Conservation (phyloP, 2,113 vertebrate genomes). For the Silurus meridionalis region DNA sequence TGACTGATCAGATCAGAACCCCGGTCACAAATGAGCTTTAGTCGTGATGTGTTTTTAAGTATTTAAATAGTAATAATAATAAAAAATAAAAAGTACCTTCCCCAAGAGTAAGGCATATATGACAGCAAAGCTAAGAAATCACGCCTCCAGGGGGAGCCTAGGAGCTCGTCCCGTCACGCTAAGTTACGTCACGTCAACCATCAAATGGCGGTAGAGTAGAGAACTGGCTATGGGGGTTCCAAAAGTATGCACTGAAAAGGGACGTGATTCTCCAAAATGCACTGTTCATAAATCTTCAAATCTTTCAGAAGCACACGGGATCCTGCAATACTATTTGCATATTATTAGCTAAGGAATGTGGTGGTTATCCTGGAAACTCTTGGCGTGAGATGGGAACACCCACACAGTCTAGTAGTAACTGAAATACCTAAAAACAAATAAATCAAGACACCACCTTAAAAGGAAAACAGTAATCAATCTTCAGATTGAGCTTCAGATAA, state of each 20-base stretch:
- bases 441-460: too few species aligned
- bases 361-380: not conserved
- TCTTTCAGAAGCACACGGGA: not conserved
- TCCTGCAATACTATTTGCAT: not conserved
- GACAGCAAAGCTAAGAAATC: not conserved
- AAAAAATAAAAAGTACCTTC: not conserved
- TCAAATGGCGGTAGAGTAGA: constrained; percentile 43
- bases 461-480: too few species aligned
- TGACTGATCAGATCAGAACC: too few species aligned
- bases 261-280: not conserved
- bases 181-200: constrained; percentile 6
- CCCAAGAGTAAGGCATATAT: not conserved
- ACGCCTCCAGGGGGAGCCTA: constrained; percentile 33
- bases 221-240: too few species aligned
- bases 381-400: not conserved
- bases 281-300: not conserved
- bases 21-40: not conserved
- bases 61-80: not conserved
- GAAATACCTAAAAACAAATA: too few species aligned
- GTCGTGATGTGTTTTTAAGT: too few species aligned
- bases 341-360: not conserved
- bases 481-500: not conserved
- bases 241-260: not conserved
- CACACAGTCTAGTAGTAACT: too few species aligned
- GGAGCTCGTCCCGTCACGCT: not conserved